Percentiles rank a stretch among this genome's conserved stretches.
phyloP scores from a whole-genome alignment of 2,888 invertebrate species.

The Actias luna region DNA sequence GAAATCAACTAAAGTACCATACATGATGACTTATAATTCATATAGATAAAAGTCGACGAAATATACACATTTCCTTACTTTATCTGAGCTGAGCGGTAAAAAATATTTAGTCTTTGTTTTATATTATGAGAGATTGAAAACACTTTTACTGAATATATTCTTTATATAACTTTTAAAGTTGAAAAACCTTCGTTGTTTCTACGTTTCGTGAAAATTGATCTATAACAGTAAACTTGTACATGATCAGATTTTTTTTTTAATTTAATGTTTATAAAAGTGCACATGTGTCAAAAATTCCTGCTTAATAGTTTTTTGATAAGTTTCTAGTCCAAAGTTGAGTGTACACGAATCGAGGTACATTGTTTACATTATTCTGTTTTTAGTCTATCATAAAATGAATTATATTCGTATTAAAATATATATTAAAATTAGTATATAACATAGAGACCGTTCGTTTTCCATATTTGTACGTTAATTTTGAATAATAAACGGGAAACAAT shows the following conservation, averaged over 20 bases:
- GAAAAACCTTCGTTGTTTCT: slow-evolving; percentile 28
- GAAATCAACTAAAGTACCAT: neutral
- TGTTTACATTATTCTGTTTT: slow-evolving; percentile 3
- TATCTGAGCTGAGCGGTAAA: neutral
- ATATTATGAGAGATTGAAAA: neutral
- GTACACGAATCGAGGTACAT: slow-evolving; percentile 25
- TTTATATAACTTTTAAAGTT: neutral
- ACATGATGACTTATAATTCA: neutral
- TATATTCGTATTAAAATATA: no score
- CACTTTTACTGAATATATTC: neutral
- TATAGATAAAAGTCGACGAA: neutral
- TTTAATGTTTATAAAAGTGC: slow-evolving; percentile 44
- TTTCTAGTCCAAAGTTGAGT: slow-evolving; percentile 38
- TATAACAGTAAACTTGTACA: slow-evolving; percentile 61
- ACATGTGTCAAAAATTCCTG: slow-evolving; percentile 44
- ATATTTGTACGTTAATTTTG: no score
- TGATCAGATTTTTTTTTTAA: slow-evolving; percentile 41
- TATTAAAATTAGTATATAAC: neutral
- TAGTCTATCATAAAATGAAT: no score
- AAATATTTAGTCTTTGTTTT: neutral
- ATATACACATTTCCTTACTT: neutral
- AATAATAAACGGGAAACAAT: no score
- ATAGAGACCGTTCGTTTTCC: neutral
- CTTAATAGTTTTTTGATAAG: slow-evolving; percentile 57
- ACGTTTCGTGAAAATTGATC: slow-evolving; percentile 52